phyloP scores from a whole-genome alignment of 2,113 vertebrate genomes.

The Gracilinanus agilis region DNA sequence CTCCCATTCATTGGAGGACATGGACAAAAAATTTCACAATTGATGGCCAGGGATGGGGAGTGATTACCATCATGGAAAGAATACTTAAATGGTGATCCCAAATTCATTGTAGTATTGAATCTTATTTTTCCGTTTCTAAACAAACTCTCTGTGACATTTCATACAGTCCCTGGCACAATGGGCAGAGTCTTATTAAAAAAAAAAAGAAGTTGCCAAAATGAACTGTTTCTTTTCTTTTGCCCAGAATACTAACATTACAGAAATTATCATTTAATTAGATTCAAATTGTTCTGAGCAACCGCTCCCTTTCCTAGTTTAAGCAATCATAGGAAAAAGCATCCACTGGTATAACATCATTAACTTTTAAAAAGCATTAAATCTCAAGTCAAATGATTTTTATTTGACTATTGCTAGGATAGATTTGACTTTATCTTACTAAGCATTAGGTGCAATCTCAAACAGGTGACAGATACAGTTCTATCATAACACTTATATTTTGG shows the following conservation, averaged over 20 bases:
- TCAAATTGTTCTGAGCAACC: conserved; percentile 59
- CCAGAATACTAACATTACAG: conserved; percentile 41
- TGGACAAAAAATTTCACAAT: too few relatives aligned
- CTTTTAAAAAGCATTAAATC: conserved; percentile 64
- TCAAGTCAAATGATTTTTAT: conserved; percentile 72
- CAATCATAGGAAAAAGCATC: conserved; percentile 70
- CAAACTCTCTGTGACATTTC: neutral
- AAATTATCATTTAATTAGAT: conserved; percentile 59
- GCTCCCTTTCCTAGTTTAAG: conserved; percentile 68
- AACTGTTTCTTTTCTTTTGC: conserved; percentile 53
- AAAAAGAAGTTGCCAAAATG: conserved; percentile 43
- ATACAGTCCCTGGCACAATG: neutral
- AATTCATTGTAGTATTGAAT: neutral
- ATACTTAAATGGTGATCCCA: neutral
- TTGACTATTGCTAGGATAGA: conserved; percentile 74
- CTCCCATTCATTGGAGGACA: neutral
- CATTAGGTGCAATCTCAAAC: conserved; percentile 71
- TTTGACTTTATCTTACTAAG: conserved; percentile 75
- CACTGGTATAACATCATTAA: conserved; percentile 68
- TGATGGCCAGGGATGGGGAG: too few relatives aligned
- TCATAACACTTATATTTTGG: conserved; percentile 77
- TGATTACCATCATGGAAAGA: too few relatives aligned
- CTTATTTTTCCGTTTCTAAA: neutral
- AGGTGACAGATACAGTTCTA: conserved; percentile 47
- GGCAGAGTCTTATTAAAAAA: neutral